phyloP scores from a whole-genome alignment of 2,888 invertebrate genomes.

The Peribatodes rhomboidaria region DNA sequence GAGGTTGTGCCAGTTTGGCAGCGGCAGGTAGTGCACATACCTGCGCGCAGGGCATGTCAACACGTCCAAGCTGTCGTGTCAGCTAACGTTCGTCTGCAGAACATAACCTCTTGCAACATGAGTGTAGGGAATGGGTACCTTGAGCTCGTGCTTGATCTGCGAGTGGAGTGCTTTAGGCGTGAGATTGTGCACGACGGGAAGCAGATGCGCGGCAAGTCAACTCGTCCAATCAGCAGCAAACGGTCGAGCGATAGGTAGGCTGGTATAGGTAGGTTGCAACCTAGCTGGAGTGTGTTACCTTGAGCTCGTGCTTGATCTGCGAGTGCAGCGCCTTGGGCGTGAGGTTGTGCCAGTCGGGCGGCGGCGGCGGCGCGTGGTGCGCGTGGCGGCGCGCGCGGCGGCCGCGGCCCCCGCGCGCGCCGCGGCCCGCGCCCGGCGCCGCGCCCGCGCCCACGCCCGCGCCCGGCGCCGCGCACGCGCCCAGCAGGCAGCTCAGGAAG shows the following conservation, averaged over 20 bases:
- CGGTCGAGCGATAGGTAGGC: too few relatives aligned
- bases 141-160: constrained; percentile 93
- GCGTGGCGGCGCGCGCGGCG: constrained; percentile 61
- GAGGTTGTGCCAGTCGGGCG: constrained; percentile 93
- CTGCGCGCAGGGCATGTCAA: too few relatives aligned
- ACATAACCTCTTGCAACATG: too few relatives aligned
- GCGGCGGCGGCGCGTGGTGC: constrained; percentile 57
- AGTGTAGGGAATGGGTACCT: too few relatives aligned
- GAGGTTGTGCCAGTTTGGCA: too few relatives aligned
- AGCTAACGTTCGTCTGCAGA: too few relatives aligned
- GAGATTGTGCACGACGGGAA: constrained; percentile 93
- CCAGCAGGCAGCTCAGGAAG: constrained; percentile 98
- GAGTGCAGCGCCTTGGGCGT: constrained; percentile 96
- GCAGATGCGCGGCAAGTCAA: constrained; percentile 57
- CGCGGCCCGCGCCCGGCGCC: constrained; percentile 84
- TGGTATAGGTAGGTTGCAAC: too few relatives aligned
- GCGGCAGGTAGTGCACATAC: too few relatives aligned
- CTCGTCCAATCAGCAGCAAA: too few relatives aligned
- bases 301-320: constrained; percentile 93
- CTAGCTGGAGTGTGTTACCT: constrained; percentile 71
- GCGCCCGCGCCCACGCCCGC: constrained; percentile 68
- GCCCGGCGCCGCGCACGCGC: constrained; percentile 89
- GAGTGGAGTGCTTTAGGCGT: constrained; percentile 96
- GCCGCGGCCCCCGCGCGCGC: constrained; percentile 71
- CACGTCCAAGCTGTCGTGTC: too few relatives aligned